phyloP scores from a whole-genome alignment of 2,888 invertebrate species.

The Altica lythri region DNA sequence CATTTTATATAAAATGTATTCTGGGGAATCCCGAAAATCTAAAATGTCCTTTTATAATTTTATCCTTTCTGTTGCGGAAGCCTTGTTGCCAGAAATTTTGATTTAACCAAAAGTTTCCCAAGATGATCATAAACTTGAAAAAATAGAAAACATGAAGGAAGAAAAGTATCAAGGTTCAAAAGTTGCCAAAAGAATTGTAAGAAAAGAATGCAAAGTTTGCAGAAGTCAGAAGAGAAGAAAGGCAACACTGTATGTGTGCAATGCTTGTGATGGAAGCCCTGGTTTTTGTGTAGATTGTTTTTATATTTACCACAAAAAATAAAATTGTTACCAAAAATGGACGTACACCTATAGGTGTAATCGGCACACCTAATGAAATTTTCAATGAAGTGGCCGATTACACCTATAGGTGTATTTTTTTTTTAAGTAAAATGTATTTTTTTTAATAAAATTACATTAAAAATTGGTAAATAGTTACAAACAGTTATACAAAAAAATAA shows the following conservation, averaged over 20 bases:
- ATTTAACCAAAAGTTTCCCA: no score
- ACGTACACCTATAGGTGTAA: not conserved
- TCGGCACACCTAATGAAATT: not conserved
- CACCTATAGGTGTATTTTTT: not conserved
- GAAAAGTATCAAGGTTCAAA: not conserved
- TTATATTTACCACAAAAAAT: not conserved
- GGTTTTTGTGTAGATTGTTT: no score
- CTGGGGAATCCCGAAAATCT: not conserved
- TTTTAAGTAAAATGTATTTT: not conserved
- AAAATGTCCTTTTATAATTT: not conserved
- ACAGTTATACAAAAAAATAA: no score
- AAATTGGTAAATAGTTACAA: not conserved
- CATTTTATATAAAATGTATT: not conserved
- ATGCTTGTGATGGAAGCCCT: not conserved
- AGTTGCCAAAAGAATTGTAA: no score
- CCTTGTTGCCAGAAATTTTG: no score
- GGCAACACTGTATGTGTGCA: not conserved
- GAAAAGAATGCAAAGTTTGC: no score
- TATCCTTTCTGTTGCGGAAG: not conserved
- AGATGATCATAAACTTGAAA: not conserved
- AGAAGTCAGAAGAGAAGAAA: no score
- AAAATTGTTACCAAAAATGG: not conserved
- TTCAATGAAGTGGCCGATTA: slow-evolving; percentile 1
- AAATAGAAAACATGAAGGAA: not conserved
- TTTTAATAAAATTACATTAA: not conserved